Evolutionary conservation across 2,113 vertebrate species (phyloP).

Genomic region (Pandion haliaetus): DNA sequence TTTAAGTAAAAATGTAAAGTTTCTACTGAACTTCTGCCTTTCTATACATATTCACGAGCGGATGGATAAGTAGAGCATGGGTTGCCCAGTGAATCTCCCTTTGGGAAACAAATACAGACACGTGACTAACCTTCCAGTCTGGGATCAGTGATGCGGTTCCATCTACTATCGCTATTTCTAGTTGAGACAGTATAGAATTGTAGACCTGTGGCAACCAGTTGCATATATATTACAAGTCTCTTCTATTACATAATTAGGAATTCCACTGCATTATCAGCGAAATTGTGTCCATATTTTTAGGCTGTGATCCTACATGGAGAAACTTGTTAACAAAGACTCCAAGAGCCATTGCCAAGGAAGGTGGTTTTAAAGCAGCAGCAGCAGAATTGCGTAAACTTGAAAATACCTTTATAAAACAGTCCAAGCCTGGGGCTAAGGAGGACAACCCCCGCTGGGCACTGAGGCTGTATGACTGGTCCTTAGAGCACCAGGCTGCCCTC

Average conservation of each 20-base stretch:
- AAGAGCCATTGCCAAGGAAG: constrained; percentile 78
- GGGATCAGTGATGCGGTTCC: not conserved
- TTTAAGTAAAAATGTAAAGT: not conserved
- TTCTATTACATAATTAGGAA: not conserved
- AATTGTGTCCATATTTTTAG: constrained; percentile 64
- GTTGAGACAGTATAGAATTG: not conserved
- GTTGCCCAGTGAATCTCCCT: not conserved
- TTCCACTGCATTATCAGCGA: not conserved
- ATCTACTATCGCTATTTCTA: fast-evolving
- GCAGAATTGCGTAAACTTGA: constrained; percentile 82
- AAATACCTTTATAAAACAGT: constrained; percentile 64
- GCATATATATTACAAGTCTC: not conserved
- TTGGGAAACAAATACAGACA: not conserved
- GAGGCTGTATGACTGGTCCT: constrained; percentile 89
- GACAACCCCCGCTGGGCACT: constrained; percentile 78
- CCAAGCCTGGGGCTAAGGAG: constrained; percentile 38
- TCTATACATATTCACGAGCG: not conserved
- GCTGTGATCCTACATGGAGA: constrained; percentile 87
- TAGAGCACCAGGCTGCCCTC: constrained; percentile 76
- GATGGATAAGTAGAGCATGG: not conserved
- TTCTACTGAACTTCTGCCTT: not conserved
- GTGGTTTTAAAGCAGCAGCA: constrained; percentile 78
- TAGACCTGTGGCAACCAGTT: not conserved
- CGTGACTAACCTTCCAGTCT: not conserved
- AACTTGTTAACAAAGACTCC: constrained; percentile 80